Conservation (phyloP, 2,797 vertebrate species). For the Emydoidea blandingii region DNA sequence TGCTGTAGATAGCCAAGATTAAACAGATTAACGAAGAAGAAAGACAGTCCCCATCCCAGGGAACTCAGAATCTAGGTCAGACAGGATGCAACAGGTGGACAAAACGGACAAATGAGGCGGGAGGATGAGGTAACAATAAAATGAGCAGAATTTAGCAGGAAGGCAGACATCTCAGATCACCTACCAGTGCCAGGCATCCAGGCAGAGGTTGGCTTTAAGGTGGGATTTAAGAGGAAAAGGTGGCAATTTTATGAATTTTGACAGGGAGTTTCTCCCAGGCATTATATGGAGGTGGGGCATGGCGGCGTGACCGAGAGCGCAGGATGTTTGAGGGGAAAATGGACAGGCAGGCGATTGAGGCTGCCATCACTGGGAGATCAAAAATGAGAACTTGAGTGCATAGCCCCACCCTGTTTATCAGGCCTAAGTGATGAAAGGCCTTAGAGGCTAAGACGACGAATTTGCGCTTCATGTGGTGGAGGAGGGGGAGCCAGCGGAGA, state of each 20-base stretch:
- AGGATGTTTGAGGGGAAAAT: not conserved
- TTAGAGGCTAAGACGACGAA: not conserved
- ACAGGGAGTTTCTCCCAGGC: not conserved
- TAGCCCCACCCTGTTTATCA: not conserved
- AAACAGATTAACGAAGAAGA: slow-evolving; percentile 1
- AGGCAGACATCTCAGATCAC: not conserved
- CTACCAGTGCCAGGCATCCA: not conserved
- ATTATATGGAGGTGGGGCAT: not conserved
- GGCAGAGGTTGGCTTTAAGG: not conserved
- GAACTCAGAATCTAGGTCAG: not conserved
- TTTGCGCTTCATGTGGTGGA: not conserved
- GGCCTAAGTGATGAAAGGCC: not conserved
- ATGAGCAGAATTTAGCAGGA: not conserved
- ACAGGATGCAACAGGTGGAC: not conserved
- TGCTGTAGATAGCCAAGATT: not conserved
- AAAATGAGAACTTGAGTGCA: not conserved
- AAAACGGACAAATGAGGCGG: not conserved
- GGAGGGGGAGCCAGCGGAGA: not conserved
- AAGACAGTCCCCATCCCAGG: not conserved
- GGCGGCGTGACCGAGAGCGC: not conserved
- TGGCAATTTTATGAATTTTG: not conserved
- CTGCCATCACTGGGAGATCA: not conserved
- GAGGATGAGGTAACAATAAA: not conserved
- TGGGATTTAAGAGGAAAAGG: not conserved
- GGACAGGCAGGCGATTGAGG: not conserved